Evolutionary conservation across 2,888 invertebrate species (phyloP), one percentile per base, ranked within the genome.

Genomic region (Metopia argyrocephala): DNA sequence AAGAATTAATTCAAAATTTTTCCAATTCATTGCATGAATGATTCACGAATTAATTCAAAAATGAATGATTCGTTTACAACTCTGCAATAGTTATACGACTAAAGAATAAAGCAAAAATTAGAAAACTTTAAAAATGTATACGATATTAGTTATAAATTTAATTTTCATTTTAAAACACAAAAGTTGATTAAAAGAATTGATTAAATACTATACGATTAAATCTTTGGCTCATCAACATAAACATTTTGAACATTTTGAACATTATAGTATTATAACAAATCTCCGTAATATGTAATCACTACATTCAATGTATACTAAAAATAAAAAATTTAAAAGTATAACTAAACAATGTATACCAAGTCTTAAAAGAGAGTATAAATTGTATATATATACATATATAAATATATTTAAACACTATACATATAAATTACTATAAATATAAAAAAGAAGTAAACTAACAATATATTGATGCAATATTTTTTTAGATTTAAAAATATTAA

Each of bases 261-360:
- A 54, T 25, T 76, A n/a, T n/a, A 76, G 54, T 57, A 81, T 71
- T 62, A 52, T 50, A 38, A 48, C n/a, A n/a, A n/a, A n/a, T n/a
- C n/a, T n/a, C n/a, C n/a, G n/a, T n/a, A 38, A 38, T 38, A 6
- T 38, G 38, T 38, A 65, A 56, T 54, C 59, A 80, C 78, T 81
- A 74, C 82, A 84, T 79, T 75, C 80, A 82, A 78, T 80, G 83
- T 83, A 84, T 83, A 82, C 83, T 84, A 70, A 65, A 70, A 64
- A 59, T 64, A 76, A 61, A 76, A 74, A 80, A 59, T 31, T 68
- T 78, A 81, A 79, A 68, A 61, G 66, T 61, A 71, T 52, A 64
- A 75, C 66, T 50, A 59, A 28, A 70, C 61, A n/a, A 48, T 65
- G 76, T 76, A 80, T 80, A 76, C 80, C 80, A 76, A 71, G 64